phyloP scores from a whole-genome alignment of 2,888 invertebrate genomes.

The Leucozona laternaria region DNA sequence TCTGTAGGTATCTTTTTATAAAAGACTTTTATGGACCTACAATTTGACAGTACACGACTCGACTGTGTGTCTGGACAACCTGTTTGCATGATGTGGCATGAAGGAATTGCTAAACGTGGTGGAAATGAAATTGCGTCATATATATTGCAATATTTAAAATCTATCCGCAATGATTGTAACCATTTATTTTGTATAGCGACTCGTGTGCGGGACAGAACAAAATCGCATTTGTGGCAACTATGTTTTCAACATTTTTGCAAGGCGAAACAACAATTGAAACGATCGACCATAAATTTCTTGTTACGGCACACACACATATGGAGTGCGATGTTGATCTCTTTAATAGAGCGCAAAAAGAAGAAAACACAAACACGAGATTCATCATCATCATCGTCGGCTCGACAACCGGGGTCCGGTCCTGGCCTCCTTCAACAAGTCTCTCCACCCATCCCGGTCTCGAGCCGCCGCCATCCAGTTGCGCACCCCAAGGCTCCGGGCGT shows the following conservation, averaged over 20 bases:
- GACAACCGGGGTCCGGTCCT: too few species aligned
- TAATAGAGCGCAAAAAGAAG: too few species aligned
- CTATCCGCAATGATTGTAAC: slow-evolving; percentile 36
- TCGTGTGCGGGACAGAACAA: slow-evolving; percentile 52
- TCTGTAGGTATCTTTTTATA: slow-evolving; percentile 79
- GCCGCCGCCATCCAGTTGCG: too few species aligned
- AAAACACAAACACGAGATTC: too few species aligned
- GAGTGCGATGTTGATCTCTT: too few species aligned
- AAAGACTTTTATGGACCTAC: slow-evolving; percentile 76
- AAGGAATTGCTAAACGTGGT: slow-evolving; percentile 77
- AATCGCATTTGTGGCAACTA: slow-evolving; percentile 37
- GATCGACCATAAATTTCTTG: too few species aligned
- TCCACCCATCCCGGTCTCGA: too few species aligned
- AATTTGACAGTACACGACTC: slow-evolving; percentile 78
- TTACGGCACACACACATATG: too few species aligned
- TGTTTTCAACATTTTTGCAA: slow-evolving; percentile 50
- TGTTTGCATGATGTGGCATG: slow-evolving; percentile 79
- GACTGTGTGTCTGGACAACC: slow-evolving; percentile 69
- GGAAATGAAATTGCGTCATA: slow-evolving; percentile 77
- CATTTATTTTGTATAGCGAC: slow-evolving; percentile 38
- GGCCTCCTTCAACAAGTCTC: too few species aligned
- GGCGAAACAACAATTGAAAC: too few species aligned
- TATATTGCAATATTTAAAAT: slow-evolving; percentile 66
- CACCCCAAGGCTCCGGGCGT: too few species aligned
- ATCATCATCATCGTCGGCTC: too few species aligned